Evolutionary conservation across 1,140 invertebrate species (phyloP).

Genomic region (Laupala kohalensis): DNA sequence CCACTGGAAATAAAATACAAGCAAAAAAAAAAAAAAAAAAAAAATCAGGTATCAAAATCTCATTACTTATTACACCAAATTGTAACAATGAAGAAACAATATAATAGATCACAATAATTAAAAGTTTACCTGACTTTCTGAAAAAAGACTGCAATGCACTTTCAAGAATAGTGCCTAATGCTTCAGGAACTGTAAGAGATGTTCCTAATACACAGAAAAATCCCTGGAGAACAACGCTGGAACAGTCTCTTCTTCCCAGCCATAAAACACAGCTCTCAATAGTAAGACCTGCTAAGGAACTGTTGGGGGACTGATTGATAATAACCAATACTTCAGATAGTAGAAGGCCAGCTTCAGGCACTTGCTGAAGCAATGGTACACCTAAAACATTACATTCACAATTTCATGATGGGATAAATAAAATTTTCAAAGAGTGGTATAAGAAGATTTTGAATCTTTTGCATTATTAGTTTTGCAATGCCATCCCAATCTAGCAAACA

Average conservation of each 20-base stretch:
- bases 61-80: no score
- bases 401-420: no score
- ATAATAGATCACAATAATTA: neutral
- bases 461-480: no score
- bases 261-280: conserved; percentile 21
- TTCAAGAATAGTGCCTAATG: conserved; percentile 34
- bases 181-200: conserved; percentile 29
- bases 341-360: conserved; percentile 34
- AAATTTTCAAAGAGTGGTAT: no score
- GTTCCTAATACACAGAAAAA: conserved; percentile 31
- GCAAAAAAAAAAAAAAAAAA: no score
- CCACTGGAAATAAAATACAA: neutral
- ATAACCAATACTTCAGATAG: conserved; percentile 33
- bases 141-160: conserved; percentile 35
- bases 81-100: neutral
- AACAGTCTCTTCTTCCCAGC: conserved; percentile 29
- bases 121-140: conserved; percentile 26
- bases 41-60: neutral
- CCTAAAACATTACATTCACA: conserved; percentile 21
- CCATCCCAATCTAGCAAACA: no score
- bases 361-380: conserved; percentile 34
- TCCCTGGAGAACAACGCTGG: conserved; percentile 31
- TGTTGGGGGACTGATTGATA: conserved; percentile 29
- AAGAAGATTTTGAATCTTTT: no score
- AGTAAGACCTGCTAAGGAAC: conserved; percentile 17